Evolutionary conservation across 2,888 invertebrate genomes (phyloP).

Genomic region (Tipula unca): DNA sequence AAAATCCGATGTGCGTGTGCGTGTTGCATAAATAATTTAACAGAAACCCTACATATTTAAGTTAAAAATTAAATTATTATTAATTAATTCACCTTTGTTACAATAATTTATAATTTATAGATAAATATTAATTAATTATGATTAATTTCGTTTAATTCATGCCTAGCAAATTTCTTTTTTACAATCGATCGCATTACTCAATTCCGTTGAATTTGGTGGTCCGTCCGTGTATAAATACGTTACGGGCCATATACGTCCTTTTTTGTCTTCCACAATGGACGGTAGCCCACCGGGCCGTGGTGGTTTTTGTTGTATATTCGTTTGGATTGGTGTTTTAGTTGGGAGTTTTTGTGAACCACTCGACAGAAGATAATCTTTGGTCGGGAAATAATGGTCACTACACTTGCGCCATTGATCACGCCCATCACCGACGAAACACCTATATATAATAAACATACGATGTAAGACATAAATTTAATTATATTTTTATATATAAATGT

Average conservation of each 20-base stretch:
- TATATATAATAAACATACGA: conserved; percentile 33
- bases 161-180: conserved; percentile 40
- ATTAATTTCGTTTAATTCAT: background rate
- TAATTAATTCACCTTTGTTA: background rate
- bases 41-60: background rate
- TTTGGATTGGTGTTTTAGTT: conserved; percentile 23
- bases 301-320: conserved; percentile 37
- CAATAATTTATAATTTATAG: background rate
- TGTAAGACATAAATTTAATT: background rate
- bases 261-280: conserved; percentile 39
- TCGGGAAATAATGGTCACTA: conserved; percentile 62
- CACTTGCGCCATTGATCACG: conserved; percentile 81
- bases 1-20: background rate
- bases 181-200: conserved; percentile 43
- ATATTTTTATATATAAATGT: conserved; percentile 22
- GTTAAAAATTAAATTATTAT: background rate
- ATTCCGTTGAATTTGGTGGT: conserved; percentile 62
- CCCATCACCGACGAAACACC: conserved; percentile 76
- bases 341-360: conserved; percentile 33
- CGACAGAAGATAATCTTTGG: background rate
- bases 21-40: background rate
- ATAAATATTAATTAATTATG: background rate
- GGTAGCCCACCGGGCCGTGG: conserved; percentile 35
- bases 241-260: conserved; percentile 62
- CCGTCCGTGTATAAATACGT: conserved; percentile 71